Base-by-base conservation (phyloP, 2,888 invertebrate genomes). In the Agrotis exclamationis region DNA sequence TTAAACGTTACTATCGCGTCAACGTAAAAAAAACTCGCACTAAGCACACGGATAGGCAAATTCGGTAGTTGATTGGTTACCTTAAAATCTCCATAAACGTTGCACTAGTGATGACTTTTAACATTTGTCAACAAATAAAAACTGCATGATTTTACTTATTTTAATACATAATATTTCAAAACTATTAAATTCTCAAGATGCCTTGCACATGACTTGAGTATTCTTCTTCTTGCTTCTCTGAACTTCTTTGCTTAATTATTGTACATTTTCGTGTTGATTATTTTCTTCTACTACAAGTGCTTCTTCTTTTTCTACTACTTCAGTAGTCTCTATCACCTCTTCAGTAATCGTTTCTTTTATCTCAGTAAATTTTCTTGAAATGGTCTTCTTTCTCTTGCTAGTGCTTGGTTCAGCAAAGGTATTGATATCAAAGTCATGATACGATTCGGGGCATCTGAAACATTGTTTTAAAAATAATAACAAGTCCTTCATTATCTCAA, bases 391-490 rank as follows among this genome's bases (percentile, higher is more conserved):
- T 47, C 33, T 63, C 7, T 7, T 71, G 11, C 5, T 22, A 2
- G 24, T 13, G 33, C 0, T 7, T 28, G 53, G 48, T 24, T 47
- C 47, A 47, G 14, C 20, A 7, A 70, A 78, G 7, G 16, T 53
- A 33, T 71, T 50, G 13, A 82, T 5, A 45, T 39, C n/a, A 33
- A 82, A 79, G 39, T 79, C 79, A 47, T 78, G 72, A 33, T 64
- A 71, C 11, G 82, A 78, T n/a, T 67, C 71, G 7, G 79, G 82
- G 63, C 82, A 79, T 24, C 79, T 79, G 50, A 28, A 72, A 64
- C 51, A 48, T 28, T 22, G 16, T n/a, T 1, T 54, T 28, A 7
- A 39, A 33, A 39, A 11, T 39, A 39, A 39, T 39, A 11, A 39
- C 9, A 39, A 39, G 11, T 39, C 11, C 39, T 39, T 39, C 39